Percentiles rank a stretch among this genome's conserved stretches.
phyloP scores from a whole-genome alignment of 1,140 invertebrate genomes.

The Brachionus sp. region DNA sequence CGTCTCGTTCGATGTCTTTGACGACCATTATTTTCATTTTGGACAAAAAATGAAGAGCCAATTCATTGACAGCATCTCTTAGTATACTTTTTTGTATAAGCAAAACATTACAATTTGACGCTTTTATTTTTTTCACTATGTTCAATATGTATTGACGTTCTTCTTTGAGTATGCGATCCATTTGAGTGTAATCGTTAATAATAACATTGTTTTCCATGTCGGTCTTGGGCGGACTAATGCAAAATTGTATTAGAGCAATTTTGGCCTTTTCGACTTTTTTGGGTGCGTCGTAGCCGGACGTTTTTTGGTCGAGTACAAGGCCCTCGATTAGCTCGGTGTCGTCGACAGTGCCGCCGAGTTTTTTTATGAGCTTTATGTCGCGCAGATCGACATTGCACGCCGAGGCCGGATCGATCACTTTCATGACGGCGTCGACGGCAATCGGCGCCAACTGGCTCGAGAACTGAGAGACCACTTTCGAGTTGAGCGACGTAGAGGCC shows the following conservation, averaged over 20 bases:
- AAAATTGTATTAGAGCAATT: slow-evolving; percentile 98
- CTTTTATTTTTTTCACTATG: slow-evolving; percentile 98
- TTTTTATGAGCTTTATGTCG: slow-evolving; percentile 91
- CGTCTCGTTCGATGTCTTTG: slow-evolving; percentile 94
- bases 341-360: slow-evolving; percentile 87
- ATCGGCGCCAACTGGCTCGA: slow-evolving; percentile 88
- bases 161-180: slow-evolving; percentile 97
- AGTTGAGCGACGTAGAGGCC: slow-evolving; percentile 94
- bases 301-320: slow-evolving; percentile 84
- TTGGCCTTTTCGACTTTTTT: slow-evolving; percentile 81
- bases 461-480: slow-evolving; percentile 97
- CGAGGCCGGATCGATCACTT: slow-evolving; percentile 70
- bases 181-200: slow-evolving; percentile 95
- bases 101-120: slow-evolving; percentile 93
- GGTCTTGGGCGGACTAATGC: slow-evolving; percentile 98
- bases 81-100: slow-evolving; percentile 98
- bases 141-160: slow-evolving; percentile 96
- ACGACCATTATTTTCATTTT: slow-evolving; percentile 99
- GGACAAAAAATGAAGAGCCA: slow-evolving; percentile 94
- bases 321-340: slow-evolving; percentile 94
- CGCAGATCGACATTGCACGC: slow-evolving; percentile 69
- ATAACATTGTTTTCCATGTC: slow-evolving; percentile 98
- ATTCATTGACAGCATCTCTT: slow-evolving; percentile 88
- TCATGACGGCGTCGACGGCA: slow-evolving; percentile 91
- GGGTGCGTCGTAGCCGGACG: slow-evolving; percentile 82